Evolutionary conservation across 2,888 invertebrate species (phyloP), one percentile per base, ranked within the genome.

Genomic region (Teleogryllus oceanicus): DNA sequence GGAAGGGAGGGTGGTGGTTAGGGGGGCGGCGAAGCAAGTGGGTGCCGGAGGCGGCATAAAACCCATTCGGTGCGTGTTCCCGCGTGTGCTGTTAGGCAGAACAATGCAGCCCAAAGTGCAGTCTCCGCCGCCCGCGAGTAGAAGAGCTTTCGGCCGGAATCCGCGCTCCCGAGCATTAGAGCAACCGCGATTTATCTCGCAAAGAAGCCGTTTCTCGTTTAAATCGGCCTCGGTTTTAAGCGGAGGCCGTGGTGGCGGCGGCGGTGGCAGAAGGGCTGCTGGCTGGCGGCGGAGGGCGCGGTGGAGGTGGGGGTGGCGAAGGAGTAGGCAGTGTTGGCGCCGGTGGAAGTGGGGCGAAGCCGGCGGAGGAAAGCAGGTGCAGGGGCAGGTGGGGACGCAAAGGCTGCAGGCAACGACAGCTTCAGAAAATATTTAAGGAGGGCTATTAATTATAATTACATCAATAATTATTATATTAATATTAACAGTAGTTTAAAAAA

Each of bases 131-230:
- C 62, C 62, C 13, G 13, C 16, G 62, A 62, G n/a, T n/a, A 16
- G 62, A 62, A 62, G 62, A 62, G 62, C 62, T 62, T 62, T 62
- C n/a, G 62, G 12, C 62, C 62, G 62, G 62, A 62, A 62, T 62
- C 13, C 62, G 62, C 62, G 62, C 62, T 62, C 62, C 62, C 12
- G n/a, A 62, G 62, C 62, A 62, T 62, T 62, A 62, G 62, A 62
- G 62, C 62, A 62, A 62, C 62, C 62, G 62, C 62, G 62, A 62
- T 62, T 62, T 62, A 62, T 62, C 62, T 62, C 62, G n/a, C 62
- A 62, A 62, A 62, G 62, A 62, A 62, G 62, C 62, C 62, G 62
- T 62, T 62, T 62, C 62, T 62, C 62, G 62, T 62, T 62, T 62
- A 62, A 62, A 62, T 62, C 62, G 62, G 62, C 62, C 62, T 62